Percentiles rank a stretch among this genome's conserved stretches.
Conservation (phyloP, 37 sponge, comb jelly and placozoan genomes). For the Spongia lamella region DNA sequence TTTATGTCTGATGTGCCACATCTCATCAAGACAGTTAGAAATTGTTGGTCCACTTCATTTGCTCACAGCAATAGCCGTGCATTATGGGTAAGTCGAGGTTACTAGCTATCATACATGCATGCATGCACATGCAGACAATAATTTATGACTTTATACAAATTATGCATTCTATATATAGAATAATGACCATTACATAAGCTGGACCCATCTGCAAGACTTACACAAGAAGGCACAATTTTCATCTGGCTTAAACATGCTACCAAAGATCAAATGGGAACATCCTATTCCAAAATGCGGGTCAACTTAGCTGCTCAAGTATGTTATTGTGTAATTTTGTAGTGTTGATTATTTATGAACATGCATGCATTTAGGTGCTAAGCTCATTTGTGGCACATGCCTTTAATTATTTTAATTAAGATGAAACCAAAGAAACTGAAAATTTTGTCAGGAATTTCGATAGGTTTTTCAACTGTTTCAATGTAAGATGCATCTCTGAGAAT, state of each 20-base stretch:
- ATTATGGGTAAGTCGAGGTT: conserved; percentile 1
- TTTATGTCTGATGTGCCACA: conserved; percentile 16
- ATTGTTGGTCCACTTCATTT: conserved; percentile 18
- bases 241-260: conserved; percentile 5
- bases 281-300: conserved; percentile 25
- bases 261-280: conserved; percentile 10
- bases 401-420: background rate
- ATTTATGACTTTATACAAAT: too few relatives aligned
- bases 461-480: conserved; percentile 8
- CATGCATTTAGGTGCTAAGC: too few relatives aligned
- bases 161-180: too few relatives aligned
- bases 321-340: too few relatives aligned
- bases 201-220: conserved; percentile 2
- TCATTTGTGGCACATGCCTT: too few relatives aligned
- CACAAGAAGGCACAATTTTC: background rate
- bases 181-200: conserved; percentile 37
- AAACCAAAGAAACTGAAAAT: conserved; percentile 22
- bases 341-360: too few relatives aligned
- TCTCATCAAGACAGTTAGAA: conserved; percentile 11
- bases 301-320: too few relatives aligned
- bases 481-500: background rate
- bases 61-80: background rate
- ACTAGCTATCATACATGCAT: too few relatives aligned
- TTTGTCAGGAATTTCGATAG: conserved; percentile 24
- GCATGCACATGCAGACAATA: too few relatives aligned